A percentile compares a stretch with the other conserved stretches of the same genome.
These are phyloP conservation scores for Sebastes schlegelii DNA, from an alignment of 2,113 vertebrate species.

Conservation along the genomic window DNA sequence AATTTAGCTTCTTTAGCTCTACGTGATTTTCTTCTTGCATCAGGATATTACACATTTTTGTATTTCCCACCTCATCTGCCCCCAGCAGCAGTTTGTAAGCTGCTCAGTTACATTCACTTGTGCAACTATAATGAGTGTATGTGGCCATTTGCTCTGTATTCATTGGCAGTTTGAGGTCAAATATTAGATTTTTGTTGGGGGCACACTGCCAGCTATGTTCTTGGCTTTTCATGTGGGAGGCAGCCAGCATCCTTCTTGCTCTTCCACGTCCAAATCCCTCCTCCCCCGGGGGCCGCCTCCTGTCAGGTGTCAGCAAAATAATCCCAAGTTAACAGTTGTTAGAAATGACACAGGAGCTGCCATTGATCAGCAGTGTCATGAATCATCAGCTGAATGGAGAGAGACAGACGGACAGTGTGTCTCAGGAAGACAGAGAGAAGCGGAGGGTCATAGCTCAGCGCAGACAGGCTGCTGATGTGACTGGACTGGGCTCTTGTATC, in stretches of 20 bases:
- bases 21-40: background rate
- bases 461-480: slow-evolving; percentile 58
- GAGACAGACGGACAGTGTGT: slow-evolving; percentile 22
- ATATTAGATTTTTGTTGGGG: slow-evolving; percentile 7
- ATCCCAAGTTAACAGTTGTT: slow-evolving; percentile 69
- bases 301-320: slow-evolving; percentile 78
- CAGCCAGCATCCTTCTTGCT: slow-evolving; percentile 46
- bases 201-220: slow-evolving; percentile 44
- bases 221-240: slow-evolving; percentile 44
- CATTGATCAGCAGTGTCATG: slow-evolving; percentile 61
- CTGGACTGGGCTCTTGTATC: slow-evolving; percentile 35
- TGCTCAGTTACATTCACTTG: background rate
- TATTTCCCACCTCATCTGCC: background rate
- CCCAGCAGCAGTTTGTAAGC: background rate
- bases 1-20: background rate
- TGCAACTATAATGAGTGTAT: background rate
- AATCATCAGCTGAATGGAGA: slow-evolving; percentile 43
- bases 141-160: background rate
- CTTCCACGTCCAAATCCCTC: slow-evolving; percentile 32
- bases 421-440: slow-evolving; percentile 14
- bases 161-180: slow-evolving; percentile 4
- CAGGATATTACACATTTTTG: background rate
- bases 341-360: slow-evolving; percentile 55
- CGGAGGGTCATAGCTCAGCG: slow-evolving; percentile 47
- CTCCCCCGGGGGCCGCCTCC: slow-evolving; percentile 46